phyloP scores from a whole-genome alignment of 92 coral and sea anemone species.

The Paramuricea clavata region DNA sequence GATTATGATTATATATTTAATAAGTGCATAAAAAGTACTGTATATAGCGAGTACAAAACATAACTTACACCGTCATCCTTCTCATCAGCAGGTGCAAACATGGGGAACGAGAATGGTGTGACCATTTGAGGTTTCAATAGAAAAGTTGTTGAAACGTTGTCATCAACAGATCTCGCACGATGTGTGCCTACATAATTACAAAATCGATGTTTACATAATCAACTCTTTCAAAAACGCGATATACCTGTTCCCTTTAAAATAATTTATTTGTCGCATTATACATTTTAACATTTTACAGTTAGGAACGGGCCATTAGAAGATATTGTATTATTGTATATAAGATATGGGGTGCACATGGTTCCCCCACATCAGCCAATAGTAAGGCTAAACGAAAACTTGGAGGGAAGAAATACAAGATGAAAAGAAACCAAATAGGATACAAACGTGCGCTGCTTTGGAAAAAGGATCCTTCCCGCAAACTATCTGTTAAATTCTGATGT shows the following conservation, averaged over 20 bases:
- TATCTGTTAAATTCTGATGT: conserved; percentile 80
- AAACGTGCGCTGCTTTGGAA: conserved; percentile 83
- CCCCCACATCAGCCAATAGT: too few species aligned
- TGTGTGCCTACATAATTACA: conserved; percentile 74
- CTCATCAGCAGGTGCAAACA: conserved; percentile 80
- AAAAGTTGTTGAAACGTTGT: conserved; percentile 64
- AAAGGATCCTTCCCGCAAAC: conserved; percentile 90
- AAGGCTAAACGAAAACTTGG: too few species aligned
- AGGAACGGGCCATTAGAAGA: too few species aligned
- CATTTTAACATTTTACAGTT: too few species aligned
- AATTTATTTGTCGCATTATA: too few species aligned
- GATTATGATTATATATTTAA: too few species aligned
- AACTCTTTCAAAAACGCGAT: too few species aligned
- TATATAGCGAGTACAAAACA: background rate
- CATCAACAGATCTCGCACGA: conserved; percentile 81
- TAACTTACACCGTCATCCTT: conserved; percentile 90
- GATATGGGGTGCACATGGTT: too few species aligned
- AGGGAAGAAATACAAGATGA: background rate
- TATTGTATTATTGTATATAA: too few species aligned
- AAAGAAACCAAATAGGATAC: conserved; percentile 21
- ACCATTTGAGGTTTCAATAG: conserved; percentile 69
- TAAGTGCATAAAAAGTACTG: too few species aligned
- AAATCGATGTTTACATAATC: background rate
- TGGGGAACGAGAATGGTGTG: conserved; percentile 88
- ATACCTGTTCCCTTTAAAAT: too few species aligned